These are phyloP conservation scores for Apotomis capreana DNA, from an alignment of 2,888 invertebrate genomes.

Conservation along the genomic window DNA sequence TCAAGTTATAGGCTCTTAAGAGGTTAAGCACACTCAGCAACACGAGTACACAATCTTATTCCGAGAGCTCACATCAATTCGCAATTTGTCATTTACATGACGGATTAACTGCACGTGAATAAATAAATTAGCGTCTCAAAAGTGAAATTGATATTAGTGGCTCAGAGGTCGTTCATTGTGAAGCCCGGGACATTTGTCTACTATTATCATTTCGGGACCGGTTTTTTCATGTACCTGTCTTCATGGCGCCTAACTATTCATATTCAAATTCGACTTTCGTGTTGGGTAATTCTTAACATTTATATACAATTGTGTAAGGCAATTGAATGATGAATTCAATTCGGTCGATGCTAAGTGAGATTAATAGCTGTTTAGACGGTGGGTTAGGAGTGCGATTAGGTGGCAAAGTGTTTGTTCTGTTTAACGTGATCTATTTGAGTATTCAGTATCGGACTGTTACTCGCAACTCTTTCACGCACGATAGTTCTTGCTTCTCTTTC, in stretches of 20 bases:
- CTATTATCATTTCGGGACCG: constrained; percentile 76
- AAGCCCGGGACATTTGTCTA: constrained; percentile 78
- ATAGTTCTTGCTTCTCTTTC: too few relatives aligned
- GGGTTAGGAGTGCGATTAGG: constrained; percentile 44
- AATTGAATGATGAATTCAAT: constrained; percentile 67
- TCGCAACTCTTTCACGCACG: too few relatives aligned
- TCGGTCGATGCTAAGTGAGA: constrained; percentile 62
- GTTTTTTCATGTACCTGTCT: constrained; percentile 81
- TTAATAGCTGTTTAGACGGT: constrained; percentile 61
- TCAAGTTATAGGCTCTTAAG: neutral
- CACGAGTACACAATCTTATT: neutral
- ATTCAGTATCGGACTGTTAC: too few relatives aligned
- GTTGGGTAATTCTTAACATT: constrained; percentile 79
- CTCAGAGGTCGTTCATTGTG: constrained; percentile 76
- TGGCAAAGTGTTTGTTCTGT: constrained; percentile 31
- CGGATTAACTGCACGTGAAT: constrained; percentile 61
- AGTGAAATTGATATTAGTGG: constrained; percentile 66
- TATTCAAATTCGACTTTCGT: constrained; percentile 78
- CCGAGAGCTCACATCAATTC: constrained; percentile 9
- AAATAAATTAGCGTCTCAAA: constrained; percentile 78
- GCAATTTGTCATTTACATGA: constrained; percentile 37
- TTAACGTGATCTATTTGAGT: constrained; percentile 10
- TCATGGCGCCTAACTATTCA: constrained; percentile 81
- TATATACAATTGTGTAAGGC: constrained; percentile 78
- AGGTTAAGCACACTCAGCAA: neutral